These are phyloP conservation scores for Notarius lentiginosus DNA, from an alignment of 2,113 vertebrate species.

Conservation along the genomic window DNA sequence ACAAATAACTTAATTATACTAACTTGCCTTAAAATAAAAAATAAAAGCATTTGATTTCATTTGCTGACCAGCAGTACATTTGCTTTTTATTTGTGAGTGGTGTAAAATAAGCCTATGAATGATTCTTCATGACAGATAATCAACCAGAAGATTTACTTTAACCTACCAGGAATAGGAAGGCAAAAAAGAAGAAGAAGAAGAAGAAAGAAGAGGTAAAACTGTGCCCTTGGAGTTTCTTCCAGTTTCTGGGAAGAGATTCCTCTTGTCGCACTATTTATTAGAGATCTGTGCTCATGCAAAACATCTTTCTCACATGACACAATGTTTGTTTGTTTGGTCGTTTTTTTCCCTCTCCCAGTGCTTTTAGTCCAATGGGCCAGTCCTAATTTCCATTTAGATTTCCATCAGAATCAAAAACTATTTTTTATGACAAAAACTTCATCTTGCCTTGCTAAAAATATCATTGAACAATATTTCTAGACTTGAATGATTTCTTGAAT, in stretches of 20 bases:
- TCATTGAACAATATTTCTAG: not conserved
- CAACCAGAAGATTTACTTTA: not conserved
- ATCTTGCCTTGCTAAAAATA: not conserved
- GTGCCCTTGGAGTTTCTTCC: not conserved
- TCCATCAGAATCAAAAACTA: not conserved
- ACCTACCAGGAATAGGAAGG: not conserved
- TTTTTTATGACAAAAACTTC: not conserved
- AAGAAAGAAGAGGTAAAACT: not conserved
- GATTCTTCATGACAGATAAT: not conserved
- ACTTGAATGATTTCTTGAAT: not conserved
- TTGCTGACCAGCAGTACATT: no score
- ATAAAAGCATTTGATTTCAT: no score
- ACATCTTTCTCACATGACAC: not conserved
- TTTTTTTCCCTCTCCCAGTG: not conserved
- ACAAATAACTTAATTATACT: no score
- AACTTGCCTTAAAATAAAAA: no score
- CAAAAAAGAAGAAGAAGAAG: not conserved
- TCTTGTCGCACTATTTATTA: not conserved
- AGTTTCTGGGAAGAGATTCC: not conserved
- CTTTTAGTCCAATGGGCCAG: not conserved
- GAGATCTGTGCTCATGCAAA: not conserved
- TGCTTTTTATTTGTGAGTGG: no score
- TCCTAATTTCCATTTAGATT: not conserved
- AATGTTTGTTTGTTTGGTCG: not conserved
- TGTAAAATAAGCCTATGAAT: not conserved